A percentile compares a stretch with the other conserved stretches of the same genome.
Evolutionary conservation across 2,113 vertebrate genomes (phyloP).

Genomic region (Rhabdornis inornatus): DNA sequence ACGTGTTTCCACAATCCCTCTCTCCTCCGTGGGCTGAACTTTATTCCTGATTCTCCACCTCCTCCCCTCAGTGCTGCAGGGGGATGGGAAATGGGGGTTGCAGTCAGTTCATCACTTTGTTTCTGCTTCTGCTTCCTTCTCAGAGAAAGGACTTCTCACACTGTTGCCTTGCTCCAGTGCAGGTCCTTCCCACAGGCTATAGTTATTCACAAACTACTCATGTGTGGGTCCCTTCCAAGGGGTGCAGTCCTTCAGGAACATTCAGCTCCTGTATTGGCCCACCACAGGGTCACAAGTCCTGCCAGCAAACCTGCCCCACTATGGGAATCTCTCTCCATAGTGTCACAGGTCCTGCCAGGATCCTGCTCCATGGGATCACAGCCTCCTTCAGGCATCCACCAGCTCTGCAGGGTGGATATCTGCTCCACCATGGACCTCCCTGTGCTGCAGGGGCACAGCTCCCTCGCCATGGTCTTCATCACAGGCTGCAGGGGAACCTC

Average conservation of each 20-base stretch:
- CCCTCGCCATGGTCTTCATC: neutral
- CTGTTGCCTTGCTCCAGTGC: neutral
- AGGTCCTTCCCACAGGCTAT: neutral
- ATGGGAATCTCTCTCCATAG: neutral
- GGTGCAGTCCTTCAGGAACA: neutral
- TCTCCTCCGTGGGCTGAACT: neutral
- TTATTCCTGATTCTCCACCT: neutral
- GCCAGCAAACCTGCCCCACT: neutral
- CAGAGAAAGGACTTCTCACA: neutral
- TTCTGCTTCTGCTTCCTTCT: neutral
- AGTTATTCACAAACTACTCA: neutral
- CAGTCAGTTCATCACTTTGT: rapidly evolving
- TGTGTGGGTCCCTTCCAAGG: neutral
- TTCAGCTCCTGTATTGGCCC: neutral
- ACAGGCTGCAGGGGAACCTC: neutral
- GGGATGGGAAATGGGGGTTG: rapidly evolving
- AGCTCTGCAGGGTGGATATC: neutral
- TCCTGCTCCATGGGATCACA: neutral
- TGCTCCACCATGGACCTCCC: neutral
- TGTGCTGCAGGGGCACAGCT: neutral
- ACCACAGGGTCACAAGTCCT: neutral
- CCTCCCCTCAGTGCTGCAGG: neutral
- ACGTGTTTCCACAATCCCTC: neutral
- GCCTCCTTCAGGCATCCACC: neutral
- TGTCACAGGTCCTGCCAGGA: neutral